Evolutionary conservation across 2,797 vertebrate species (phyloP), one percentile per base, ranked within the genome.

Genomic region (Gallirallus australis): DNA sequence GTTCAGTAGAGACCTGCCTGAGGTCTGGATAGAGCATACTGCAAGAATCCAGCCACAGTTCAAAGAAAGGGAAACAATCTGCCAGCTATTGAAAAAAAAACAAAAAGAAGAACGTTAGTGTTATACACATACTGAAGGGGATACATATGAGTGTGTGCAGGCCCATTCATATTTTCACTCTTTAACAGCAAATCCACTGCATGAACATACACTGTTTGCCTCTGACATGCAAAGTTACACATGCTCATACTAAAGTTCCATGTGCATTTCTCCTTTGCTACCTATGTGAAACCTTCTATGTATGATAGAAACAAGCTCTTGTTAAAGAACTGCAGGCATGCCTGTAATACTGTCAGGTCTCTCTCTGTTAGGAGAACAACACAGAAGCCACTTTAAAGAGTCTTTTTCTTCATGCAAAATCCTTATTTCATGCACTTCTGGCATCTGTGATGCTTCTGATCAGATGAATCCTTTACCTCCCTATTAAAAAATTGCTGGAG

Each of bases 171-270:
- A 85, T 54, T 96, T 91, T 88, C 68, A 79, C 45, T 78, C 79
- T 89, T 79, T 86, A 84, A 94, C 60, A 97, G 93, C 86, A 96
- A 86, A 96, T 59, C 91, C 89, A 65, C 91, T 78, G 95, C 96
- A 96, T 37, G 95, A 94, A 94, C 88, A 96, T 40, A 68, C 57
- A 64, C 68, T 52, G 3, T 47, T 47, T 56, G 57, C 52, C 90
- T 91, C 95, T 75, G 86, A 82, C 94, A 95, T 96, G 96, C 89
- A 94, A 96, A 96, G 95, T 96, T 96, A 97, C 96, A 95, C 95
- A 98, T 98, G 97, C 97, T 97, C 75, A 96, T 82, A 94, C 94
- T 78, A 84, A 45, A 89, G 76, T 92, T 65, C 91, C 80, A 78
- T 96, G 97, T 96, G 97, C 95, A 78, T 94, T 96, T 87, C 72